Evolutionary conservation across 2,797 vertebrate genomes (phyloP).

Genomic region (Florisuga fusca): DNA sequence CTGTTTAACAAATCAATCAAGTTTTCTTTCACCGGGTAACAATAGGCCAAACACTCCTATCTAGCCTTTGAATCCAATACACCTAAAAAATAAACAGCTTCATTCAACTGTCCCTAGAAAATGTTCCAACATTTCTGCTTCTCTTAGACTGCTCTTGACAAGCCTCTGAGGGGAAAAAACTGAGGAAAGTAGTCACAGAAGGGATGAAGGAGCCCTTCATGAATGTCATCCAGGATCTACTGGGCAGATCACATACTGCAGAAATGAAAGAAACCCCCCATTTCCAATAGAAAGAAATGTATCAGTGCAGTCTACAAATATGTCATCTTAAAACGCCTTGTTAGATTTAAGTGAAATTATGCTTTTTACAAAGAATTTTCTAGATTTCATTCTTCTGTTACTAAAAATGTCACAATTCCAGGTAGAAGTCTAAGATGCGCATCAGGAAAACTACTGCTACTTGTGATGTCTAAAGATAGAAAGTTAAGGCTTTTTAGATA

Average conservation of each 20-base stretch:
- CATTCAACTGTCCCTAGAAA: background rate
- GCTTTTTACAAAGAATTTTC: background rate
- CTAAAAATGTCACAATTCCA: background rate
- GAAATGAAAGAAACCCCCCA: background rate
- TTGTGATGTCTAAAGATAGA: background rate
- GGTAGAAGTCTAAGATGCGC: background rate
- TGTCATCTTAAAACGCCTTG: background rate
- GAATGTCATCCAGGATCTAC: background rate
- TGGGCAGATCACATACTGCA: background rate
- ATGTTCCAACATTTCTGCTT: background rate
- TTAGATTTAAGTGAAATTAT: background rate
- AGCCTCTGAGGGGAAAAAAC: background rate
- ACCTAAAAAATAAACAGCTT: background rate
- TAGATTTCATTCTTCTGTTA: background rate
- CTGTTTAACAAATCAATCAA: background rate
- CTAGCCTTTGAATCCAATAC: background rate
- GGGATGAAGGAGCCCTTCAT: background rate
- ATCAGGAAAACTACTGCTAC: background rate
- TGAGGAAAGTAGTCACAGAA: background rate
- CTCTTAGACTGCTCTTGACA: background rate
- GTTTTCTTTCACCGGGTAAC: background rate
- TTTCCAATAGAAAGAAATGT: background rate
- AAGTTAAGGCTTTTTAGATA: background rate
- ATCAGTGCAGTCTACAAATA: background rate
- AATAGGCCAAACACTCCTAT: background rate